phyloP scores from a whole-genome alignment of 2,113 vertebrate genomes.

The Trogon melanurus region DNA sequence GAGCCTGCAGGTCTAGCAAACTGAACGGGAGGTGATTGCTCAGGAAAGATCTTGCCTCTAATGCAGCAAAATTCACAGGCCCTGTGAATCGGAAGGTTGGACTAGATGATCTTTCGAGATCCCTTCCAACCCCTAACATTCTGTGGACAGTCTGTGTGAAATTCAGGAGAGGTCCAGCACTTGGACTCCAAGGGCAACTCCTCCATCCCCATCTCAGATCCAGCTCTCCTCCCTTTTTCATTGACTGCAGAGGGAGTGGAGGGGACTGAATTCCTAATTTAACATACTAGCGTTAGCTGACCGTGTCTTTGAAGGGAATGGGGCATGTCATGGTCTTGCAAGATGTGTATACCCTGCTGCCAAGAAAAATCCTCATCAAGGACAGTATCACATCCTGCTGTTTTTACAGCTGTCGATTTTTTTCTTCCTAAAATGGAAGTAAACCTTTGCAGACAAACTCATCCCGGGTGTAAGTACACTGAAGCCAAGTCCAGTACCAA shows the following conservation, averaged over 20 bases:
- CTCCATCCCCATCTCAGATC: not conserved
- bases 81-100: not conserved
- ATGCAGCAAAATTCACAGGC: not conserved
- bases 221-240: not conserved
- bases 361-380: slow-evolving; percentile 10
- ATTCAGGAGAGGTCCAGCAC: not conserved
- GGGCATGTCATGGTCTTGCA: not conserved
- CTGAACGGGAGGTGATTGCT: not conserved
- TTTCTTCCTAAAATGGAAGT: slow-evolving; percentile 58
- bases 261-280: not conserved
- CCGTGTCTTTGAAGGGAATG: not conserved
- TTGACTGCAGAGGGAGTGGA: not conserved
- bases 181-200: not conserved
- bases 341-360: not conserved
- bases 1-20: not conserved
- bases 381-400: slow-evolving; percentile 4
- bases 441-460: slow-evolving; percentile 32
- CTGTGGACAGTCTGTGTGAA: not conserved
- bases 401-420: slow-evolving; percentile 38
- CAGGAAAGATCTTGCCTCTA: not conserved
- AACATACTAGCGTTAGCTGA: not conserved
- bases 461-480: slow-evolving; percentile 22
- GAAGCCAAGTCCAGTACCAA: slow-evolving; percentile 51
- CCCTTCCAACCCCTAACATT: no score
- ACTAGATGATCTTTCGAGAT: no score